Evolutionary conservation across 2,113 vertebrate species (phyloP).

Genomic region (Laticauda laticaudata): DNA sequence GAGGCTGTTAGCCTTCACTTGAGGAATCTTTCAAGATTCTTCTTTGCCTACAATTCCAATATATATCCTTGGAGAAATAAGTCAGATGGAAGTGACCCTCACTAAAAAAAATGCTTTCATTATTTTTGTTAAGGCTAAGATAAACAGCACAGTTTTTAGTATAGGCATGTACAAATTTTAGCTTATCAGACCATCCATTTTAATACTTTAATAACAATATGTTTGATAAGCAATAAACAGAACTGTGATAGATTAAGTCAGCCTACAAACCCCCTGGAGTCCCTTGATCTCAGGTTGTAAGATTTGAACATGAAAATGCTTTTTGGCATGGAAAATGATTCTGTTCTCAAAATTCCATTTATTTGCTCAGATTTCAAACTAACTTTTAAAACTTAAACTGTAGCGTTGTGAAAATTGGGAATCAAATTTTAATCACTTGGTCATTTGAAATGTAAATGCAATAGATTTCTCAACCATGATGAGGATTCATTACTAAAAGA

Average conservation of each 20-base stretch:
- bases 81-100: neutral
- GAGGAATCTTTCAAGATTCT: neutral
- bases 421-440: neutral
- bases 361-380: neutral
- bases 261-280: neutral
- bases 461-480: neutral
- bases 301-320: neutral
- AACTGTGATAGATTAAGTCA: neutral
- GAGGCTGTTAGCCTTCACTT: neutral
- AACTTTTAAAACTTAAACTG: neutral
- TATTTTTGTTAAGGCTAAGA: neutral
- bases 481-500: neutral
- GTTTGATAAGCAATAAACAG: neutral
- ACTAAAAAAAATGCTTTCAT: neutral
- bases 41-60: neutral
- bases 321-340: neutral
- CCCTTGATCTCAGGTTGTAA: neutral
- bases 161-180: neutral
- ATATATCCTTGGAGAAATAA: neutral
- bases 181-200: neutral
- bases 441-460: neutral
- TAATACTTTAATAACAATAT: neutral
- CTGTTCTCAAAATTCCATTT: neutral
- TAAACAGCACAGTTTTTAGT: neutral
- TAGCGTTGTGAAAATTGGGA: neutral